Evolutionary conservation across 1,140 invertebrate species (phyloP).

Genomic region (Sesamia nonagrioides): DNA sequence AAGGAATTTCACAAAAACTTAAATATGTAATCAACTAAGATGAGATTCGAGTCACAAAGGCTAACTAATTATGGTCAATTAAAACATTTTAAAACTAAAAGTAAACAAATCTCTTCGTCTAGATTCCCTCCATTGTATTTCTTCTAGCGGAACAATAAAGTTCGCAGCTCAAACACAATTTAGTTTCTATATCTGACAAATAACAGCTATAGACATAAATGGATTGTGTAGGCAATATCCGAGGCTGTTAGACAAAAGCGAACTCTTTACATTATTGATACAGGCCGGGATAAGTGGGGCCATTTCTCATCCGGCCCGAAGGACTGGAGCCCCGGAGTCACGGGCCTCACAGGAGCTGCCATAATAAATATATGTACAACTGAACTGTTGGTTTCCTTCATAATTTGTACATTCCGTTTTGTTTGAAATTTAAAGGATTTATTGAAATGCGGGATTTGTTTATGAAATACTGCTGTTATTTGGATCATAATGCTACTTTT

Average conservation of each 20-base stretch:
- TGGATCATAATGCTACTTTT: too few relatives aligned
- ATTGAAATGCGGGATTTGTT: background rate
- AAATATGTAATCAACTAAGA: too few relatives aligned
- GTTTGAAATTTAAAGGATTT: slow-evolving; percentile 4
- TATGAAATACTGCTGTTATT: background rate
- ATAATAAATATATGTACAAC: slow-evolving; percentile 45
- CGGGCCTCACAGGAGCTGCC: background rate
- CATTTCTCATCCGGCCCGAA: slow-evolving; percentile 33
- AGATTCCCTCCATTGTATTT: background rate
- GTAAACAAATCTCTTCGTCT: background rate
- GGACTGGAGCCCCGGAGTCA: too few relatives aligned
- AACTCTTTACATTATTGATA: slow-evolving; percentile 46
- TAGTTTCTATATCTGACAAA: slow-evolving; percentile 40
- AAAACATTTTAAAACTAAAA: background rate
- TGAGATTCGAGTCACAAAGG: too few relatives aligned
- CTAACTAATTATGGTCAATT: background rate
- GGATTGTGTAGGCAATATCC: slow-evolving; percentile 45
- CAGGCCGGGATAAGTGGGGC: slow-evolving; percentile 30
- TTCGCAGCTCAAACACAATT: slow-evolving; percentile 5
- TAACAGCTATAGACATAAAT: slow-evolving; percentile 36
- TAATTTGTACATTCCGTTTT: slow-evolving; percentile 17
- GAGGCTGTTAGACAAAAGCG: slow-evolving; percentile 23
- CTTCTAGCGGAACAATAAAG: slow-evolving; percentile 5
- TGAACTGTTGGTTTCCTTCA: slow-evolving; percentile 20
- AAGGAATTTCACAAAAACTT: too few relatives aligned